Percentiles rank a stretch among this genome's conserved stretches.
Conservation (phyloP, 2,113 vertebrate species). For the Halichoerus grypus region DNA sequence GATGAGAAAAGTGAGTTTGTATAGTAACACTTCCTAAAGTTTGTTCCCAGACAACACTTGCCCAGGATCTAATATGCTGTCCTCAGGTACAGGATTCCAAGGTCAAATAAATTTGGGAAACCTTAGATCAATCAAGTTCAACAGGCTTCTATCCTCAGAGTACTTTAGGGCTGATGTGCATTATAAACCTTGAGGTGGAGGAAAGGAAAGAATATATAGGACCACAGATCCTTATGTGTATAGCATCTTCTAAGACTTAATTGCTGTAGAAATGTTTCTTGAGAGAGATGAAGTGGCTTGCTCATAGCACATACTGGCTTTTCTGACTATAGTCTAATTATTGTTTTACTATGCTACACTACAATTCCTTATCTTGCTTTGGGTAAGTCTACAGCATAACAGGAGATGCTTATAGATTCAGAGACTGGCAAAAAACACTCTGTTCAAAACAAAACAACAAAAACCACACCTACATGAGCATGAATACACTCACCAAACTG, state of each 20-base stretch:
- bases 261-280: not conserved
- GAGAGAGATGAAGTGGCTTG: not conserved
- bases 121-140: not conserved
- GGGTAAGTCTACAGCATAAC: not conserved
- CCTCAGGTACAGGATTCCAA: not conserved
- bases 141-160: not conserved
- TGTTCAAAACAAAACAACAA: not conserved
- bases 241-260: not conserved
- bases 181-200: not conserved
- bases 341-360: not conserved
- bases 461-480: not conserved
- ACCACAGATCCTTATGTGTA: not conserved
- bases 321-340: not conserved
- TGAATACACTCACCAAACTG: not conserved
- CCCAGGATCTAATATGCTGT: not conserved
- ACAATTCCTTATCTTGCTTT: not conserved
- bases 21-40: slow-evolving; percentile 1
- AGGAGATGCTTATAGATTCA: not conserved
- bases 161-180: not conserved
- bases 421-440: not conserved
- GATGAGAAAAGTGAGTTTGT: not conserved
- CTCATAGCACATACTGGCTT: not conserved
- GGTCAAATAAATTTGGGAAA: not conserved
- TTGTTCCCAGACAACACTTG: not conserved
- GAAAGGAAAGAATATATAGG: not conserved